phyloP scores from a whole-genome alignment of 2,113 vertebrate genomes.

The human (Homo sapiens) region GRCh38 chr3:114182001-114182500 shows the following conservation, averaged over 20 bases:
- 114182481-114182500: neutral
- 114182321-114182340: neutral
- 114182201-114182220: neutral
- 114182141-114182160: neutral
- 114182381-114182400: neutral
- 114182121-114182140: neutral
- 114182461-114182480: neutral
- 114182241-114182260: neutral
- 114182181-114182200: neutral
- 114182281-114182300: neutral
- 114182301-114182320: constrained; percentile 3
- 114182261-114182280: neutral
- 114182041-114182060: neutral
- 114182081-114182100: neutral
- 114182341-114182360: neutral
- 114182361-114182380: constrained; percentile 10
- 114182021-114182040: neutral
- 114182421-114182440: neutral
- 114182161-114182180: neutral
- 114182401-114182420: neutral
- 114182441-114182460: neutral
- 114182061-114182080: neutral
- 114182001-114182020: neutral
- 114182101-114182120: neutral
- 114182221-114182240: neutral